Evolutionary conservation across 2,113 vertebrate species (phyloP).

Genomic region (human): DNA sequence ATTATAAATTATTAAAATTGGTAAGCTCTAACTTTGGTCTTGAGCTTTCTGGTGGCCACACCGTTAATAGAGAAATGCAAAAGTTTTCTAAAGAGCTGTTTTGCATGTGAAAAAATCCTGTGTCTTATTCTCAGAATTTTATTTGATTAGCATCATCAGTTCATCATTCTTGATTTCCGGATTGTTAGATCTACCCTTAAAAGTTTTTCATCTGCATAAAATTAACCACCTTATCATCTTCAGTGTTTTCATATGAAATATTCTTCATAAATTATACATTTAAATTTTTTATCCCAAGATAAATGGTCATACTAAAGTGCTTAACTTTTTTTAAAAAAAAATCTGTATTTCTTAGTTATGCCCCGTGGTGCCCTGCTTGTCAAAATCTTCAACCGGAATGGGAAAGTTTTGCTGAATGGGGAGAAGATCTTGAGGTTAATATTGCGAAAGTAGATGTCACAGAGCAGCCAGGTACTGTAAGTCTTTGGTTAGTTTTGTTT

Average conservation of each 20-base stretch:
- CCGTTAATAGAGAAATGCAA: conserved; percentile 20
- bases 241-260: conserved; percentile 38
- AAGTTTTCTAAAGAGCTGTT: conserved; percentile 14
- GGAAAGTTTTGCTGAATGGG: conserved; percentile 96
- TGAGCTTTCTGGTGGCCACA: background rate
- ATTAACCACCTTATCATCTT: background rate
- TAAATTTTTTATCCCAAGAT: background rate
- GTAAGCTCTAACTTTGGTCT: background rate
- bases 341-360: conserved; percentile 86
- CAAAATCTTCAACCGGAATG: conserved; percentile 95
- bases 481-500: background rate
- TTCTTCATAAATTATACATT: background rate
- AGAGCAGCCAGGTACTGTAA: conserved; percentile 91
- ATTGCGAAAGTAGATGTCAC: conserved; percentile 98
- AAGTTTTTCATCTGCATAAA: background rate
- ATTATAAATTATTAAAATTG: conserved; percentile 23
- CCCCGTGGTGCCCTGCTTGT: conserved; percentile 98
- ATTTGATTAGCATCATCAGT: background rate
- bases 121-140: conserved; percentile 32
- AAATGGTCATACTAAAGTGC: background rate
- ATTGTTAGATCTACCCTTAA: background rate
- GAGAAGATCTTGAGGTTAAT: conserved; percentile 94
- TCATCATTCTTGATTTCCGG: conserved; percentile 15
- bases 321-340: background rate
- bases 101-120: background rate